These are phyloP conservation scores for Parauchenoglanis ngamensis DNA, from an alignment of 2,797 vertebrate species.

Conservation along the genomic window DNA sequence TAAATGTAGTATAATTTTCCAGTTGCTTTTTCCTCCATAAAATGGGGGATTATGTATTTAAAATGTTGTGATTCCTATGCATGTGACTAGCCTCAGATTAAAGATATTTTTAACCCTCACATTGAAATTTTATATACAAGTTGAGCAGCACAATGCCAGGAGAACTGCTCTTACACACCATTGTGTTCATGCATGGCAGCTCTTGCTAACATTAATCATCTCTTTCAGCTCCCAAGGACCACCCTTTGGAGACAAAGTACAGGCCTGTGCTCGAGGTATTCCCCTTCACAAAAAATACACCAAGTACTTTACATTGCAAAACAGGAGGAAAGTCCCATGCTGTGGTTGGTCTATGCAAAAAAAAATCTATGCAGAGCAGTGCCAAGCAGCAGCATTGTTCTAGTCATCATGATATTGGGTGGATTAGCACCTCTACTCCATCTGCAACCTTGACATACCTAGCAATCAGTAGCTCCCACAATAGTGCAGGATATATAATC, in stretches of 20 bases:
- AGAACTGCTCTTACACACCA: not conserved
- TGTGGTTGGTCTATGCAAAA: conserved; percentile 7
- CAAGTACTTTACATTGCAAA: conserved; percentile 32
- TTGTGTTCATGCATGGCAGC: conserved; percentile 2
- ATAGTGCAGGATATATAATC: not conserved
- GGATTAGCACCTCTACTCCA: conserved; percentile 9
- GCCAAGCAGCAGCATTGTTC: conserved; percentile 32
- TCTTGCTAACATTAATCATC: conserved; percentile 24
- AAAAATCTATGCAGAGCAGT: not conserved
- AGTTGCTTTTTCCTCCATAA: not conserved
- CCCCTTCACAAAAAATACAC: conserved; percentile 36
- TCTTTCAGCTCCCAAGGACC: conserved; percentile 61
- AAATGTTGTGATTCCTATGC: not conserved
- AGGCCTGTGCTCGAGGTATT: conserved; percentile 67
- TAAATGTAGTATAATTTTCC: not conserved
- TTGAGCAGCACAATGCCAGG: not conserved
- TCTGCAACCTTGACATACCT: not conserved
- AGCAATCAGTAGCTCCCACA: not conserved
- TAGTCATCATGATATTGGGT: conserved; percentile 7
- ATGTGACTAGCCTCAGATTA: too few species aligned
- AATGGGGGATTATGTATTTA: too few species aligned
- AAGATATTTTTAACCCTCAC: not conserved
- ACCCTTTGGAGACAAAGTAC: conserved; percentile 63
- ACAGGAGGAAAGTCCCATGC: conserved; percentile 39
- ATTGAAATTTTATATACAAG: not conserved